These are phyloP conservation scores for Drosophila stalkeri DNA, from an alignment of 2,888 invertebrate species.

Conservation along the genomic window DNA sequence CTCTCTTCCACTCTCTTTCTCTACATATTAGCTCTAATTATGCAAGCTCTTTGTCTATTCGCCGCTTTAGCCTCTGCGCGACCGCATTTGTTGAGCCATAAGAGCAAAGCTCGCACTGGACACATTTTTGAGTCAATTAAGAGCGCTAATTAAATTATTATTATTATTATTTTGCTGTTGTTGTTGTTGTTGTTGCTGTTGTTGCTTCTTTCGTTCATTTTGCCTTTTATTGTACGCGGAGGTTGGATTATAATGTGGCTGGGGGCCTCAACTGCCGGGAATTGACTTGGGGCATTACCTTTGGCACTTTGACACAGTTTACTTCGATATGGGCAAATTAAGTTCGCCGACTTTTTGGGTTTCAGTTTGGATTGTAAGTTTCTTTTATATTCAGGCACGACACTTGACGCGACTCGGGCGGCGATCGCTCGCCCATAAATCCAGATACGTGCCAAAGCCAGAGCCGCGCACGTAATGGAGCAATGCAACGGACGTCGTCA, in stretches of 20 bases:
- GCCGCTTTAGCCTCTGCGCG: neutral
- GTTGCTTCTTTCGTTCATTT: conserved; percentile 7
- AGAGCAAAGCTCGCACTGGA: conserved; percentile 27
- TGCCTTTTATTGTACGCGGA: conserved; percentile 43
- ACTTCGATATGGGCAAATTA: conserved; percentile 42
- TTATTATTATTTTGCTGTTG: conserved; percentile 9
- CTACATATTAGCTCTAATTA: neutral
- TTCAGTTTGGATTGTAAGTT: neutral
- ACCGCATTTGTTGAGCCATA: conserved; percentile 15
- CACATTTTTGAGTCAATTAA: conserved; percentile 70
- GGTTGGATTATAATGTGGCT: conserved; percentile 58
- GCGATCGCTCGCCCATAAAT: conserved; percentile 60
- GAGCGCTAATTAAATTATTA: conserved; percentile 73
- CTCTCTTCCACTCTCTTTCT: neutral
- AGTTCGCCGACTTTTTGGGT: conserved; percentile 23
- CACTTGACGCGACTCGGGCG: conserved; percentile 41
- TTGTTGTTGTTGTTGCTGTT: conserved; percentile 7
- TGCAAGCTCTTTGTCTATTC: conserved; percentile 5
- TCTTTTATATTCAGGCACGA: conserved; percentile 27
- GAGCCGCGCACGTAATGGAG: conserved; percentile 45
- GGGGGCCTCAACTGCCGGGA: conserved; percentile 5
- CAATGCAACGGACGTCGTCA: conserved; percentile 42
- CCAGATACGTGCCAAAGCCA: conserved; percentile 62
- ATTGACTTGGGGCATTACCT: conserved; percentile 63
- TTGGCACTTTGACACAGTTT: conserved; percentile 54